Conservation (phyloP, 2,888 invertebrate genomes). For the Brachyptera risi region DNA sequence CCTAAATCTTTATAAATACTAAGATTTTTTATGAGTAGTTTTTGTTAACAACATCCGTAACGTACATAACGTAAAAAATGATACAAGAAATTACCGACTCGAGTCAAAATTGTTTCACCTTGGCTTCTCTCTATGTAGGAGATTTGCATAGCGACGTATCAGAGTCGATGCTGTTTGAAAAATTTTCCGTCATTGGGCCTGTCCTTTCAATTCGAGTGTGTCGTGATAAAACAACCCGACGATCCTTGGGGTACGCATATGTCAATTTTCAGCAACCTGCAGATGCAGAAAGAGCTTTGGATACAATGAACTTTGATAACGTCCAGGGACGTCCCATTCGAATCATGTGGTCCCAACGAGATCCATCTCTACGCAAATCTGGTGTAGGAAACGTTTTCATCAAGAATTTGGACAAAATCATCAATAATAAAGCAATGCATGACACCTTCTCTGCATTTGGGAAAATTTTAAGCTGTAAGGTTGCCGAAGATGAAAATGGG, state of each 20-base stretch:
- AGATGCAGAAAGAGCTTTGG: slow-evolving; percentile 59
- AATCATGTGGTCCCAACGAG: slow-evolving; percentile 63
- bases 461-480: slow-evolving; percentile 57
- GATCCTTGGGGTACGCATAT: slow-evolving; percentile 60
- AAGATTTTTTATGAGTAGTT: too few species aligned
- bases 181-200: slow-evolving; percentile 58
- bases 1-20: too few species aligned
- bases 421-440: slow-evolving; percentile 59
- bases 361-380: slow-evolving; percentile 55
- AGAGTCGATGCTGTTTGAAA: slow-evolving; percentile 60
- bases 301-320: slow-evolving; percentile 61
- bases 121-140: slow-evolving; percentile 58
- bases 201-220: slow-evolving; percentile 60
- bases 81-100: not conserved
- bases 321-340: slow-evolving; percentile 55
- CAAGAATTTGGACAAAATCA: slow-evolving; percentile 58
- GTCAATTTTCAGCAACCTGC: slow-evolving; percentile 61
- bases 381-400: slow-evolving; percentile 62
- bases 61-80: too few species aligned
- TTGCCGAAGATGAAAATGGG: slow-evolving; percentile 50
- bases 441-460: slow-evolving; percentile 60
- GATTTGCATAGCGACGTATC: slow-evolving; percentile 58
- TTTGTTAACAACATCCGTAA: too few species aligned
- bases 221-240: slow-evolving; percentile 56
- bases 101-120: slow-evolving; percentile 26